Evolutionary conservation across 2,113 vertebrate species (phyloP).

Genomic region (Lagenorhynchus albirostris): DNA sequence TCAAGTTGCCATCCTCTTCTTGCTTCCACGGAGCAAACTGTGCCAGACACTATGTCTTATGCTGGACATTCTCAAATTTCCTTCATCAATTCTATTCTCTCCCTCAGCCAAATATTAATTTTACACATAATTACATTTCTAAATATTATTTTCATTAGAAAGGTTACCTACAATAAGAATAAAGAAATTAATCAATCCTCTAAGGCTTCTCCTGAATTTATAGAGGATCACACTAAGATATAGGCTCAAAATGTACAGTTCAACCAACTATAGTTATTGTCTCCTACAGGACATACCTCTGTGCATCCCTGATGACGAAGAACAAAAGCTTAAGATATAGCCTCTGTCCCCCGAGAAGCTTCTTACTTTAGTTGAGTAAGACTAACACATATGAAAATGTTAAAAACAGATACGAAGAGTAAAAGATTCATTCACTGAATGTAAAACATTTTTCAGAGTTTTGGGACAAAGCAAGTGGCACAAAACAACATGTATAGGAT

Average conservation of each 20-base stretch:
- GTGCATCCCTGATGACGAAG: neutral
- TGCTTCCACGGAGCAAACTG: neutral
- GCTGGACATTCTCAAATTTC: neutral
- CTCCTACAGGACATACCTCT: neutral
- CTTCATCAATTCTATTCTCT: neutral
- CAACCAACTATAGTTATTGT: neutral
- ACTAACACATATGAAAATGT: neutral
- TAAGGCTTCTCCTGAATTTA: neutral
- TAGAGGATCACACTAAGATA: neutral
- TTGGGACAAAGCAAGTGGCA: neutral
- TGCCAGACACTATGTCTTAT: neutral
- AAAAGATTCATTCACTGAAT: neutral
- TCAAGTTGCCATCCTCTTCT: neutral
- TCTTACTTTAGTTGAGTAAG: neutral
- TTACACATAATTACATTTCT: slow-evolving; percentile 11
- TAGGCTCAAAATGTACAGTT: neutral
- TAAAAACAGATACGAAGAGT: neutral
- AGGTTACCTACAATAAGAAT: slow-evolving; percentile 10
- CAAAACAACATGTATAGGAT: neutral
- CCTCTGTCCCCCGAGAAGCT: neutral
- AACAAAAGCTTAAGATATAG: neutral
- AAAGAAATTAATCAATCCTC: slow-evolving; percentile 2
- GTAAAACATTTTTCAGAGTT: neutral
- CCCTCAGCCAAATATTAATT: slow-evolving; percentile 4
- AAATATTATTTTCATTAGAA: slow-evolving; percentile 21